phyloP scores from a whole-genome alignment of 2,113 vertebrate genomes.

The Choloepus hoffmanni region DNA sequence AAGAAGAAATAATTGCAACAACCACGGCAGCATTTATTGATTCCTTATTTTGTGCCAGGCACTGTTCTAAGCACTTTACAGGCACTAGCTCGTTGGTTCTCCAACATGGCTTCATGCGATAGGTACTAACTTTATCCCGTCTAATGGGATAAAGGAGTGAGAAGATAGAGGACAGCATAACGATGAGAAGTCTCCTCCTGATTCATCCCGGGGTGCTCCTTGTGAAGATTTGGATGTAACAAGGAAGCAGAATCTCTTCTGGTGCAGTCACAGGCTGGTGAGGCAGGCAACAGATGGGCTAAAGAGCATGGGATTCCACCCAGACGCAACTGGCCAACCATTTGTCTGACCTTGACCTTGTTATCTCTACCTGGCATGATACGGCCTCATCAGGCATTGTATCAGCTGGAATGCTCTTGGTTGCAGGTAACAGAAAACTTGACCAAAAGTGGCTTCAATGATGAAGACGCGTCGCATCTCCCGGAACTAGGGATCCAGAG shows the following conservation, averaged over 20 bases:
- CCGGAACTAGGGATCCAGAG: too few species aligned
- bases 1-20: background rate
- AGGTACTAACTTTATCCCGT: fast-evolving
- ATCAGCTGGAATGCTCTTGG: background rate
- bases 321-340: background rate
- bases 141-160: too few species aligned
- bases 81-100: background rate
- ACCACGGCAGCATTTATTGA: background rate
- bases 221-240: background rate
- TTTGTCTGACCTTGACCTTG: background rate
- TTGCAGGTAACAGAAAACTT: background rate
- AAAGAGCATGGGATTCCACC: background rate
- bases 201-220: background rate
- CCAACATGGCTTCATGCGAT: fast-evolving
- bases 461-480: background rate
- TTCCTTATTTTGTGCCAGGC: too few species aligned
- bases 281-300: background rate
- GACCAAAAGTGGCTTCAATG: background rate
- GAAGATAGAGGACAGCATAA: background rate
- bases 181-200: background rate
- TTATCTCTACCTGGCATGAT: background rate
- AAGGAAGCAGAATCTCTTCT: background rate
- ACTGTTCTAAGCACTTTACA: background rate
- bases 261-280: background rate
- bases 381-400: background rate